A percentile compares a stretch with the other conserved stretches of the same genome.
Evolutionary conservation across 2,888 invertebrate genomes (phyloP).

Genomic region (Silvanus unidentatus): DNA sequence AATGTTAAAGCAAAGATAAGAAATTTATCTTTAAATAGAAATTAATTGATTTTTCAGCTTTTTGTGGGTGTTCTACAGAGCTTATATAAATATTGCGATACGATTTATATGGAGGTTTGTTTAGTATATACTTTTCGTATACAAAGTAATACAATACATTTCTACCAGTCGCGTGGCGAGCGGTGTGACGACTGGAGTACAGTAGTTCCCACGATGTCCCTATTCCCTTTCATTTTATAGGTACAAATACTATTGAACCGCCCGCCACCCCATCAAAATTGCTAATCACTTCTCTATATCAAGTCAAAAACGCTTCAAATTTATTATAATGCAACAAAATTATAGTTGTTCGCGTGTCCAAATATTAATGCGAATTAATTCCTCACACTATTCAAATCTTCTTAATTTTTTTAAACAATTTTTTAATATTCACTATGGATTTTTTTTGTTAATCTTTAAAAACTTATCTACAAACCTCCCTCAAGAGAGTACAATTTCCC

Average conservation of each 20-base stretch:
- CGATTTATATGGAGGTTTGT: conserved; percentile 7
- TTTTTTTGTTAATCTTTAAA: no score
- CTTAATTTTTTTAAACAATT: no score
- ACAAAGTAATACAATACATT: conserved; percentile 19
- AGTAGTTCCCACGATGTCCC: conserved; percentile 36
- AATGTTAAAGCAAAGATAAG: no score
- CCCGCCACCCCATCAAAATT: conserved; percentile 29
- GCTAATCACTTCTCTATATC: conserved; percentile 31
- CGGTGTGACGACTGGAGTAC: conserved; percentile 37
- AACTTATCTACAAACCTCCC: no score
- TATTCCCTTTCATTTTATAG: conserved; percentile 20
- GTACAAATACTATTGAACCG: conserved; percentile 1
- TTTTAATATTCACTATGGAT: no score
- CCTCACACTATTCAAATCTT: no score
- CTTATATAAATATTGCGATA: conserved; percentile 10
- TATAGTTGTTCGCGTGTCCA: background rate
- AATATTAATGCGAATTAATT: no score
- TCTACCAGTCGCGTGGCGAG: conserved; percentile 33
- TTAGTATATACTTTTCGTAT: conserved; percentile 4
- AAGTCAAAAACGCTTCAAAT: conserved; percentile 19
- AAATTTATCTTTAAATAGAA: no score
- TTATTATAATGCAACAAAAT: conserved; percentile 8
- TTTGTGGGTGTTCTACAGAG: no score
- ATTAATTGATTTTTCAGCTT: no score
- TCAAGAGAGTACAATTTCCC: no score